Evolutionary conservation across 2,888 invertebrate genomes (phyloP).

Genomic region (Amiota communis): DNA sequence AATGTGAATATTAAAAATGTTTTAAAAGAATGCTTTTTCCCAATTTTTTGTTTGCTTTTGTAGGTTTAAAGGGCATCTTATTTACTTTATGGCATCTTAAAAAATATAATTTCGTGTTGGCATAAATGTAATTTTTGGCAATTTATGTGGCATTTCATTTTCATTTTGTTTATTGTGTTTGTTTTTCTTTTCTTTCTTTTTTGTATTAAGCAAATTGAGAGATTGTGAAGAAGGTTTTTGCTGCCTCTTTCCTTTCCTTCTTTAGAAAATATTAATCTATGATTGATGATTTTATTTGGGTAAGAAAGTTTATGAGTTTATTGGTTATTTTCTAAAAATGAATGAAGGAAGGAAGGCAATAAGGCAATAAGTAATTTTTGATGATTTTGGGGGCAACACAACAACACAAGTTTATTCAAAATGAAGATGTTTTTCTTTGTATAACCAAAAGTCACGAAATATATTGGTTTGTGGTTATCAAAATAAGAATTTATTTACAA

Average conservation of each 20-base stretch:
- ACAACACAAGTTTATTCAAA: too few species aligned
- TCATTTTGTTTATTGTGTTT: neutral
- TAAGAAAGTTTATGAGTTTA: too few species aligned
- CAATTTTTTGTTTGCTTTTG: neutral
- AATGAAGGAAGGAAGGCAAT: too few species aligned
- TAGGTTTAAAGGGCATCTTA: neutral
- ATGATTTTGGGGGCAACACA: too few species aligned
- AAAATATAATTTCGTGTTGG: neutral
- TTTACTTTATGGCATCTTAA: conserved; percentile 17
- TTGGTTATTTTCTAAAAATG: too few species aligned
- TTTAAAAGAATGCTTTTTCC: neutral
- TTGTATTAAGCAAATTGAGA: neutral
- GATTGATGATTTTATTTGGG: neutral
- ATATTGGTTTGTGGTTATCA: too few species aligned
- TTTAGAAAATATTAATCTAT: neutral
- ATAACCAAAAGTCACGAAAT: too few species aligned
- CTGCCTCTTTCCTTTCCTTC: neutral
- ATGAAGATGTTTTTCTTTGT: too few species aligned
- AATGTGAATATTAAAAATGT: conserved; percentile 11
- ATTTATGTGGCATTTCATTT: neutral
- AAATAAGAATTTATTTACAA: too few species aligned
- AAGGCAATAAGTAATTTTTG: too few species aligned
- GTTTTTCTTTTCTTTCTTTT: neutral
- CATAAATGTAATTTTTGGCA: conserved; percentile 10
- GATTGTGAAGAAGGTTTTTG: neutral